phyloP scores from a whole-genome alignment of 2,888 invertebrate genomes.

The Nasonia oneida region DNA sequence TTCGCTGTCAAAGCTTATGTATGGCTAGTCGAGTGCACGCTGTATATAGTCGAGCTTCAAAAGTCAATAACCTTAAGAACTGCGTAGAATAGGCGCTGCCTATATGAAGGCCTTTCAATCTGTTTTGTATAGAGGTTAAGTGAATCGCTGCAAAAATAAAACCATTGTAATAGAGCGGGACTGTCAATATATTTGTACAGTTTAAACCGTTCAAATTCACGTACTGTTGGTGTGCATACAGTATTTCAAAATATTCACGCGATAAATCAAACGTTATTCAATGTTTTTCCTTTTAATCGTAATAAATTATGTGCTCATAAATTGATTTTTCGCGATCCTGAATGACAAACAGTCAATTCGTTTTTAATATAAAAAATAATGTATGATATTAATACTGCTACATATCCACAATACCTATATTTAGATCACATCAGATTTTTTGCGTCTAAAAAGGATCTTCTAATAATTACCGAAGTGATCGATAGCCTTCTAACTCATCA shows the following conservation, averaged over 20 bases:
- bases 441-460: not conserved
- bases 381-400: too few species aligned
- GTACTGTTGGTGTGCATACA: too few species aligned
- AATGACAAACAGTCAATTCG: too few species aligned
- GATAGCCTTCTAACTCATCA: not conserved
- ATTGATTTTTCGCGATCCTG: too few species aligned
- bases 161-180: not conserved
- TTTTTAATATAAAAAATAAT: too few species aligned
- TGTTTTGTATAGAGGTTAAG: not conserved
- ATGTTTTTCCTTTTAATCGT: too few species aligned
- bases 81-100: not conserved
- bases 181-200: not conserved
- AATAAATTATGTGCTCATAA: too few species aligned
- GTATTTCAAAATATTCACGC: too few species aligned
- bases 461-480: not conserved
- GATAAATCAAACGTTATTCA: too few species aligned
- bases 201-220: too few species aligned
- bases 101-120: not conserved
- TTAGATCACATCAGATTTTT: not conserved
- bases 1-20: constrained; percentile 39
- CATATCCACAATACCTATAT: too few species aligned
- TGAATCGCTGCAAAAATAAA: not conserved
- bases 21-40: constrained; percentile 22
- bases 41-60: constrained; percentile 36
- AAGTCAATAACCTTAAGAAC: constrained; percentile 53